phyloP scores from a whole-genome alignment of 2,113 vertebrate species.

The Lophura nycthemera region DNA sequence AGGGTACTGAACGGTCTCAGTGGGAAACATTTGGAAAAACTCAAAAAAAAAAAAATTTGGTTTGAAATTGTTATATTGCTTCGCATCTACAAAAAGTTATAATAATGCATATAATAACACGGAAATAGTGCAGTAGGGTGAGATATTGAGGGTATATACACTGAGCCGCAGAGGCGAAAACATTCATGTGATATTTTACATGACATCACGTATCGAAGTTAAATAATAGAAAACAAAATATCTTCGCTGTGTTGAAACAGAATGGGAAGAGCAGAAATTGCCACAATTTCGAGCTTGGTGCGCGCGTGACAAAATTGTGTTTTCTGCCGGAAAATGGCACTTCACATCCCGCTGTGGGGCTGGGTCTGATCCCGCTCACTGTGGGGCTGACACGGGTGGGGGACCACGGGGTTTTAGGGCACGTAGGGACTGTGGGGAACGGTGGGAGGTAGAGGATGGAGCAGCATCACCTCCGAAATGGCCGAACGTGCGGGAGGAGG shows the following conservation, averaged over 20 bases:
- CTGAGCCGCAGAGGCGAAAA: not conserved
- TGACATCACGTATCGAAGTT: not conserved
- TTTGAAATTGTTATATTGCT: not conserved
- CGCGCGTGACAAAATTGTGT: not conserved
- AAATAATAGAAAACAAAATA: not conserved
- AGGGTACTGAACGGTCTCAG: not conserved
- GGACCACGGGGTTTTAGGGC: not conserved
- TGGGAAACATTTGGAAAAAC: not conserved
- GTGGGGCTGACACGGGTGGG: not conserved
- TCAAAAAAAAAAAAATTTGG: not conserved
- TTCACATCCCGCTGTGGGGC: not conserved
- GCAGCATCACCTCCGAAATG: not conserved
- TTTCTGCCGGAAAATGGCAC: slow-evolving; percentile 1
- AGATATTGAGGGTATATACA: not conserved
- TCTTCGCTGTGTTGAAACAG: not conserved
- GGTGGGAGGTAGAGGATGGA: not conserved
- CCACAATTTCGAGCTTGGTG: not conserved
- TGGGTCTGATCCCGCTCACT: not conserved
- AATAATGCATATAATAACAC: not conserved
- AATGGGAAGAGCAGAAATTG: not conserved
- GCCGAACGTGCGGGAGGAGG: not conserved
- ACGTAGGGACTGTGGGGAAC: accelerated
- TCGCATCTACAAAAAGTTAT: not conserved
- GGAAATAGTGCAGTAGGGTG: not conserved
- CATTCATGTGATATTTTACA: not conserved